Conservation (phyloP, 2,888 invertebrate genomes). For the Isotomurus palustris region DNA sequence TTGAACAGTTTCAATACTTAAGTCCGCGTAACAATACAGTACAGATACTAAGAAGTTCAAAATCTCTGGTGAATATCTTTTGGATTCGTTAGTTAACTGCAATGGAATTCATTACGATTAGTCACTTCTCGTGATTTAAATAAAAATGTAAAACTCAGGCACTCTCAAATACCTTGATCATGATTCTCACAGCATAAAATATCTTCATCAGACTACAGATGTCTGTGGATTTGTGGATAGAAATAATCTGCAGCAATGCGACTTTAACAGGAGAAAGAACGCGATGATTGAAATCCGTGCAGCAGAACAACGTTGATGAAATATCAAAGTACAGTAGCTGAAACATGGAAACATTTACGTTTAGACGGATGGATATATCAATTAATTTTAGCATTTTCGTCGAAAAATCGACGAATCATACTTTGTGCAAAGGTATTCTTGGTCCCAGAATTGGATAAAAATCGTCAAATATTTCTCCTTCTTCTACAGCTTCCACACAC, state of each 20-base stretch:
- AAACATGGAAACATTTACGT: constrained; percentile 39
- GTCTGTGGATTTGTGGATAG: constrained; percentile 63
- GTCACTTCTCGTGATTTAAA: no score
- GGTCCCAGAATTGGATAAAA: constrained; percentile 11
- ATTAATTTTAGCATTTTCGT: no score
- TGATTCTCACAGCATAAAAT: constrained; percentile 8
- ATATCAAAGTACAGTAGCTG: constrained; percentile 74
- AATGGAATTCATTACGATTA: no score
- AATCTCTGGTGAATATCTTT: constrained; percentile 73
- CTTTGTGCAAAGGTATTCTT: neutral
- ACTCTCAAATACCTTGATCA: constrained; percentile 17
- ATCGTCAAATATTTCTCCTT: constrained; percentile 13
- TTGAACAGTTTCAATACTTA: neutral
- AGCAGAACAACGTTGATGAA: constrained; percentile 73
- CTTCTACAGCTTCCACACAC: constrained; percentile 17
- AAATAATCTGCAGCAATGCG: constrained; percentile 66
- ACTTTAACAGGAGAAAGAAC: constrained; percentile 78
- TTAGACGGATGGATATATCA: no score
- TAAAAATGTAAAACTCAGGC: no score
- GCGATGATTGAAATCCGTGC: constrained; percentile 84
- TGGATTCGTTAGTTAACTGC: constrained; percentile 70
- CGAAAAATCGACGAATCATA: no score
- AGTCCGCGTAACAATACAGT: neutral
- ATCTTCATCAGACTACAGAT: constrained; percentile 56
- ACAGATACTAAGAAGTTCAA: constrained; percentile 54